Evolutionary conservation across 2,113 vertebrate species (phyloP).

Genomic region (Chionomys nivalis): DNA sequence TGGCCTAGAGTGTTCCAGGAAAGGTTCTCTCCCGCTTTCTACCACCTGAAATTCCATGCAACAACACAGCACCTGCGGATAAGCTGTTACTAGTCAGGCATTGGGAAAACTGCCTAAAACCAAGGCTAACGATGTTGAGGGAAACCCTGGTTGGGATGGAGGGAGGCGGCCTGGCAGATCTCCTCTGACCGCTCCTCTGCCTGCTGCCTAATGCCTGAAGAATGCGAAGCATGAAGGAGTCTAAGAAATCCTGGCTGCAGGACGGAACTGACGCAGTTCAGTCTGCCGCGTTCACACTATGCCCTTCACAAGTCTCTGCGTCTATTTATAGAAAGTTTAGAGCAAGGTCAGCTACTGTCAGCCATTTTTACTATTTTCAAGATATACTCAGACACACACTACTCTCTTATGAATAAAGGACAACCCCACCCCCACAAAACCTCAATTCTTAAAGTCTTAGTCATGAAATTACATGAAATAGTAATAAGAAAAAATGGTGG

Average conservation of each 20-base stretch:
- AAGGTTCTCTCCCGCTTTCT: background rate
- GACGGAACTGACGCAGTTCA: background rate
- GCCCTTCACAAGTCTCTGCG: constrained; percentile 53
- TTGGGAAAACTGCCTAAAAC: constrained; percentile 55
- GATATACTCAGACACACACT: background rate
- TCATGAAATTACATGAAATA: constrained; percentile 21
- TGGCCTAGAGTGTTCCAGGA: background rate
- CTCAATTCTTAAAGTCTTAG: constrained; percentile 20
- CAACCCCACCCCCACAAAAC: background rate
- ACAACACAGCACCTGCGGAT: background rate
- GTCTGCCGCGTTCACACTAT: constrained; percentile 43
- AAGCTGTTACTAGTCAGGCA: constrained; percentile 11
- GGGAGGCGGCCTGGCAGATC: background rate
- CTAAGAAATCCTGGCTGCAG: constrained; percentile 50
- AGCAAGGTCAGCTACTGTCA: constrained; percentile 38
- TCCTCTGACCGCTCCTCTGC: background rate
- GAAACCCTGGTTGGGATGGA: background rate
- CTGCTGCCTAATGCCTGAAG: constrained; percentile 22
- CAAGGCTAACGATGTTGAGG: background rate
- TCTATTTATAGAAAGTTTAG: constrained; percentile 69
- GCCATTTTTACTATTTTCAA: constrained; percentile 10
- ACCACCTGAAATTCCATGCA: background rate
- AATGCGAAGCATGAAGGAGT: constrained; percentile 24
- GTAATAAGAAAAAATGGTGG: background rate
- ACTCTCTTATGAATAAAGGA: constrained; percentile 55